Evolutionary conservation across 2,888 invertebrate species (phyloP), one percentile per base, ranked within the genome.

Genomic region (Cybosia mesomella): DNA sequence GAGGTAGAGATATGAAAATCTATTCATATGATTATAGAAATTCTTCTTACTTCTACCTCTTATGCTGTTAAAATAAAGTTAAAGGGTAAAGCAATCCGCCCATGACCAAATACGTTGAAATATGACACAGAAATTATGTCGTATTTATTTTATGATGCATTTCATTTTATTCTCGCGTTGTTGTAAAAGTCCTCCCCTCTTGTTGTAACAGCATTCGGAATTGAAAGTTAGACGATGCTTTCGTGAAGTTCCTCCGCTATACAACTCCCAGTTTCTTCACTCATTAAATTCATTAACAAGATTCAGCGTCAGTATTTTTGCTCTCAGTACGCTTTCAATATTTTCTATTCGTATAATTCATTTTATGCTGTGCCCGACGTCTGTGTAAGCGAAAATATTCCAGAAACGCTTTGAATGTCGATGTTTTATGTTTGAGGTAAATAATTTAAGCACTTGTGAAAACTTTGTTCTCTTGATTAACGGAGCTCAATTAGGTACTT

Each of bases 341-440:
- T 90, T 91, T 90, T 88, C 88, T 90, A 91, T 92, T 90, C 89
- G 89, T 86, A 83, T 87, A 89, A 89, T 89, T 91, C 88, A 87
- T 87, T 91, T 91, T 90, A 89, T 89, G 82, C 89, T 89, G 76
- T 81, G 80, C 87, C 83, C 84, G 84, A 89, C 86, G 87, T 89
- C 89, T 91, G 90, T 89, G 91, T 91, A 89, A 88, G 90, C 92
- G 83, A 86, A 92, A 94, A 91, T 91, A 91, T 92, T 92, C 83
- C 85, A 87, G 89, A 90, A 92, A 91, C 89, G 88, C 90, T 94
- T 92, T 92, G 89, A 92, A 92, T 90, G 87, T 86, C 89, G 87
- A 92, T 92, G 92, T 92, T 93, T 92, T 92, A 88, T 93, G 91
- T 92, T 93, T 90, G 90, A 90, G 92, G 92, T 90, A 92, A 93